phyloP scores from a whole-genome alignment of 1,140 invertebrate species.

The Hestina assimilis region DNA sequence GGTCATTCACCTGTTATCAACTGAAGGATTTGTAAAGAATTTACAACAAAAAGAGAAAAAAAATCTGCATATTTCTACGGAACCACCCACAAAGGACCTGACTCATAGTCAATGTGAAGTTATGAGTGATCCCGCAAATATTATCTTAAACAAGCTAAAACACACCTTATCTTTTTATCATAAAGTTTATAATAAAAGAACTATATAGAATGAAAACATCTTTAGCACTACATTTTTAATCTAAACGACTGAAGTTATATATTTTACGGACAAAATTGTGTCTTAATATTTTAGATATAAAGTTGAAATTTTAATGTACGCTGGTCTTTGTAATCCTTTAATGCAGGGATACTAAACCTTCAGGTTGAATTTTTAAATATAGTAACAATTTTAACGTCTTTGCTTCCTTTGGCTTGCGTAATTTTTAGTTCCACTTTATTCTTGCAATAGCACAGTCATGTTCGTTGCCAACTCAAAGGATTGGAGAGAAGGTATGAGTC shows the following conservation, averaged over 20 bases:
- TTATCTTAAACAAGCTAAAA: neutral
- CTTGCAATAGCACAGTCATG: too few relatives aligned
- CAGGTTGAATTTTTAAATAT: neutral
- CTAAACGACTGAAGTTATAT: neutral
- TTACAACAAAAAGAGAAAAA: conserved; percentile 9
- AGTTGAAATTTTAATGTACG: conserved; percentile 2
- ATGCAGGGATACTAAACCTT: conserved; percentile 9
- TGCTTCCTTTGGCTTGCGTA: too few relatives aligned
- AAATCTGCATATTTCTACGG: conserved; percentile 17
- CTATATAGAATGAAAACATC: conserved; percentile 10
- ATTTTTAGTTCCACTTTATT: too few relatives aligned
- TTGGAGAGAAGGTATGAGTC: too few relatives aligned
- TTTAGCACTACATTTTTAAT: conserved; percentile 1
- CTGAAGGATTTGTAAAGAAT: conserved; percentile 8
- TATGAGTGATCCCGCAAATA: conserved; percentile 16
- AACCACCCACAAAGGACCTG: conserved; percentile 18
- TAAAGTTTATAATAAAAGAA: conserved; percentile 2
- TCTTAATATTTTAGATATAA: neutral
- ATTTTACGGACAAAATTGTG: neutral
- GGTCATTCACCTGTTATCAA: conserved; percentile 8
- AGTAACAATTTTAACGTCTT: neutral
- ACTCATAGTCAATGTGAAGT: conserved; percentile 15
- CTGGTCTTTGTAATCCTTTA: neutral
- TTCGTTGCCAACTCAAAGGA: too few relatives aligned
- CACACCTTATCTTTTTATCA: neutral